Conservation (phyloP, 2,888 invertebrate genomes). For the Apoderus coryli region DNA sequence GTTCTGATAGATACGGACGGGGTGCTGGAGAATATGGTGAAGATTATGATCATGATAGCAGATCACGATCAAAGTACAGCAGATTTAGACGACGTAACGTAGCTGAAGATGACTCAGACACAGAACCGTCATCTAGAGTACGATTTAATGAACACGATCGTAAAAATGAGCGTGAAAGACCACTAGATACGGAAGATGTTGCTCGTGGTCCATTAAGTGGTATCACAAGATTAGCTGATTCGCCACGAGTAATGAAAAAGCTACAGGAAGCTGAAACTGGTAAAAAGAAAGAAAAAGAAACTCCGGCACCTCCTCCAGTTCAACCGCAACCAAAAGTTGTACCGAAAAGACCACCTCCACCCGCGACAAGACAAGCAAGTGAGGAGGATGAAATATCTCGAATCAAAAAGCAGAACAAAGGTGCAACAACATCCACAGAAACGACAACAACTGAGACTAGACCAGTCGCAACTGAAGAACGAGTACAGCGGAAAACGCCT, state of each 20-base stretch:
- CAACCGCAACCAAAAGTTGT: slow-evolving; percentile 38
- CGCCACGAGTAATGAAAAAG: slow-evolving; percentile 78
- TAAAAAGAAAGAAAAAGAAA: slow-evolving; percentile 65
- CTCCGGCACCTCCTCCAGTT: slow-evolving; percentile 39
- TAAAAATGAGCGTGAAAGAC: slow-evolving; percentile 54
- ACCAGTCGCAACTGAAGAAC: slow-evolving; percentile 31
- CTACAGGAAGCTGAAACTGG: slow-evolving; percentile 61
- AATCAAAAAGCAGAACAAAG: slow-evolving; percentile 77
- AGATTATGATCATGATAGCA: slow-evolving; percentile 49
- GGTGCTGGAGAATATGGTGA: slow-evolving; percentile 44
- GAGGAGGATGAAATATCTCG: slow-evolving; percentile 83
- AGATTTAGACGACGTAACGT: slow-evolving; percentile 36
- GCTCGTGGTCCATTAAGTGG: slow-evolving; percentile 77
- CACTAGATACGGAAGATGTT: slow-evolving; percentile 80
- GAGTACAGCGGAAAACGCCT: slow-evolving; percentile 47
- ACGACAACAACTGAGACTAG: slow-evolving; percentile 41
- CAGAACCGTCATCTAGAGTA: slow-evolving; percentile 46
- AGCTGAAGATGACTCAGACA: slow-evolving; percentile 64
- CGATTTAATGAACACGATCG: slow-evolving; percentile 49
- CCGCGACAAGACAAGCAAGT: slow-evolving; percentile 64
- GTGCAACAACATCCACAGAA: slow-evolving; percentile 42
- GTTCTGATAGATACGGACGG: slow-evolving; percentile 33
- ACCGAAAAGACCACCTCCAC: slow-evolving; percentile 36
- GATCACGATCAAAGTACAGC: slow-evolving; percentile 54
- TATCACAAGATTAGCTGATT: slow-evolving; percentile 74